phyloP scores from a whole-genome alignment of 1,140 invertebrate genomes.

The Nilaparvata lugens region DNA sequence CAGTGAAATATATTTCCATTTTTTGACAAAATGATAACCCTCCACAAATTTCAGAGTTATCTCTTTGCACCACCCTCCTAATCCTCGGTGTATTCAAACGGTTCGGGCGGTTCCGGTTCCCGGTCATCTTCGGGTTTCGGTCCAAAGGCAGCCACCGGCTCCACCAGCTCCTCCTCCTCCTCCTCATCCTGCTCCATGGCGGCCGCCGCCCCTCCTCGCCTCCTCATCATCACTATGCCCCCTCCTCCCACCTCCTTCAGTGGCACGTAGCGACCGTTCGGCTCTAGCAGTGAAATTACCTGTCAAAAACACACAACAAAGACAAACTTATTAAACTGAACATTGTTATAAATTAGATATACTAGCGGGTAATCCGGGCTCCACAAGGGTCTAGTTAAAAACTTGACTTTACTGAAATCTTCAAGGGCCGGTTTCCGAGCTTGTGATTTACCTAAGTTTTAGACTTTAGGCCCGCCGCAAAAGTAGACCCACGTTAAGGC shows the following conservation, averaged over 20 bases:
- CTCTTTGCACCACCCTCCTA: too few species aligned
- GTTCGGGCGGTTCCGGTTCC: slow-evolving; percentile 93
- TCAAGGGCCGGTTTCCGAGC: too few species aligned
- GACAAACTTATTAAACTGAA: slow-evolving; percentile 3
- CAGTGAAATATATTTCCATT: too few species aligned
- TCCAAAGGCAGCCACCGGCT: slow-evolving; percentile 89
- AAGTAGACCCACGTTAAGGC: too few species aligned
- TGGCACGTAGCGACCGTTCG: slow-evolving; percentile 65
- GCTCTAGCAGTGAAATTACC: slow-evolving; percentile 71
- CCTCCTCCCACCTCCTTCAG: slow-evolving; percentile 90
- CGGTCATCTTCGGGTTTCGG: slow-evolving; percentile 91
- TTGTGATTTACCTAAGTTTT: too few species aligned
- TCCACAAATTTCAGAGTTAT: too few species aligned
- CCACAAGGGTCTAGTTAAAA: too few species aligned
- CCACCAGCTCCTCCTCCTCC: slow-evolving; percentile 85
- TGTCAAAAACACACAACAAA: slow-evolving; percentile 58
- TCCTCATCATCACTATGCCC: slow-evolving; percentile 91
- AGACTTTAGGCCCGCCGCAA: too few species aligned
- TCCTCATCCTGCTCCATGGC: slow-evolving; percentile 53
- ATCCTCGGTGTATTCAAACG: slow-evolving; percentile 90
- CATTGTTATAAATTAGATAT: not conserved
- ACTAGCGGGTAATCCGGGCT: not conserved
- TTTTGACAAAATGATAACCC: too few species aligned
- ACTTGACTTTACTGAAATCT: too few species aligned
- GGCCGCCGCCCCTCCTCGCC: slow-evolving; percentile 57